Base-by-base conservation (phyloP, 1,140 invertebrate species). In the Matsumurasca onukii region DNA sequence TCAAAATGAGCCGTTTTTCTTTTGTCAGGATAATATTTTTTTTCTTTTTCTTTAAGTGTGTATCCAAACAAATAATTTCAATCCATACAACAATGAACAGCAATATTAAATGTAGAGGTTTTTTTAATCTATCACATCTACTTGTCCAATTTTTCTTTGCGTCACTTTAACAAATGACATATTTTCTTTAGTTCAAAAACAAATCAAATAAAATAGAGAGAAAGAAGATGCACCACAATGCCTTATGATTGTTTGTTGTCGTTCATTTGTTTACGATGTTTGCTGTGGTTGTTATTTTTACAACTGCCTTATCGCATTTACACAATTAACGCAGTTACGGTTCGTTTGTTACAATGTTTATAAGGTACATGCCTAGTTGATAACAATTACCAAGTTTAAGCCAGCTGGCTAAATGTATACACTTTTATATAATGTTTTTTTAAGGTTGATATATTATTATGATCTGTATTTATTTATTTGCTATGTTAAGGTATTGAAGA, bases 281-380 rank as follows among this genome's bases (percentile, higher is more conserved):
- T 39, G 34, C 55, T 59, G 55, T 59, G 15, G 55, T 59, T 59
- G 55, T 59, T 59, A 59, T 59, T 59, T 59, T 59, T 59, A 59
- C 30, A n/a, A 59, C 55, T 59, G 55, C 55, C 55, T 59, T 59
- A 27, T 27, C 15, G 55, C 55, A 59, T 59, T 59, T 51, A 51
- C 49, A 51, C 39, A n/a, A 51, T 12, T 13, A 27, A 22, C 25
- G 25, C 55, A 15, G 15, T 13, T 59, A 24, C n/a, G 24, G 25
- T 22, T 25, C 12, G 55, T 59, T 59, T 59, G 55, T 59, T 59
- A 59, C 55, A 59, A 59, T 27, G 15, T 59, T 24, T 51, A 22
- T 51, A 51, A 5, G 24, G 12, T 59, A 59, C 55, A 59, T 59
- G 55, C 55, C 55, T 59, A 59, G 55, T 22, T 59, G 24, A 39